These are phyloP conservation scores for Creontiades dilutus DNA, from an alignment of 2,888 invertebrate species.

Conservation along the genomic window DNA sequence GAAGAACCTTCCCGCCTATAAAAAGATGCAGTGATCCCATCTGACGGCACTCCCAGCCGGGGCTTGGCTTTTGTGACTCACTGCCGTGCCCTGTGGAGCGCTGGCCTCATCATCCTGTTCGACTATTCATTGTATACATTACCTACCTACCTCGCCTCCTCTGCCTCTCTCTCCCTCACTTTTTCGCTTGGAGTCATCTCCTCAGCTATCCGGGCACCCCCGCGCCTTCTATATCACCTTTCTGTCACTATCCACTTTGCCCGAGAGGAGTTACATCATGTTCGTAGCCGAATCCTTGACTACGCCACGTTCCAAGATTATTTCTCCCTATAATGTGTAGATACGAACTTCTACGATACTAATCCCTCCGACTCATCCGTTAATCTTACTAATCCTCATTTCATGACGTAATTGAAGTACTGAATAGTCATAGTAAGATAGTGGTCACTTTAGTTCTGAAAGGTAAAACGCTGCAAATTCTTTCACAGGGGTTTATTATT, in stretches of 20 bases:
- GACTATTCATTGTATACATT: constrained; percentile 71
- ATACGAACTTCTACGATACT: too few relatives aligned
- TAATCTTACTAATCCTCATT: too few relatives aligned
- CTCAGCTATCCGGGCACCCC: not conserved
- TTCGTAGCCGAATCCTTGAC: not conserved
- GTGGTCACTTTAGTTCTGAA: too few relatives aligned
- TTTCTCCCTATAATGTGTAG: too few relatives aligned
- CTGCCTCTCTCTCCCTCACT: constrained; percentile 32
- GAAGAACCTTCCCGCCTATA: constrained; percentile 11
- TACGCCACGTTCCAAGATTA: too few relatives aligned
- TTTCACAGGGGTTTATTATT: too few relatives aligned
- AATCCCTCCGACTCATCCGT: too few relatives aligned
- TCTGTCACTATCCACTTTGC: not conserved
- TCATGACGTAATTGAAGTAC: too few relatives aligned
- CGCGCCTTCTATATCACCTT: not conserved
- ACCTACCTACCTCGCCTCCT: not conserved
- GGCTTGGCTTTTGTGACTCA: constrained; percentile 68
- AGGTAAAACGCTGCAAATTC: too few relatives aligned
- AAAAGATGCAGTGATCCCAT: constrained; percentile 52
- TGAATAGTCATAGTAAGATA: too few relatives aligned
- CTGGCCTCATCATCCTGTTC: constrained; percentile 69
- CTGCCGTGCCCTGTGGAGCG: constrained; percentile 60
- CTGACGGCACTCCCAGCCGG: constrained; percentile 54
- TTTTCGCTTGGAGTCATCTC: constrained; percentile 27
- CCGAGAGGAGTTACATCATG: not conserved